These are phyloP conservation scores for Eumacrocentrus americanus DNA, from an alignment of 2,888 invertebrate genomes.

Conservation along the genomic window DNA sequence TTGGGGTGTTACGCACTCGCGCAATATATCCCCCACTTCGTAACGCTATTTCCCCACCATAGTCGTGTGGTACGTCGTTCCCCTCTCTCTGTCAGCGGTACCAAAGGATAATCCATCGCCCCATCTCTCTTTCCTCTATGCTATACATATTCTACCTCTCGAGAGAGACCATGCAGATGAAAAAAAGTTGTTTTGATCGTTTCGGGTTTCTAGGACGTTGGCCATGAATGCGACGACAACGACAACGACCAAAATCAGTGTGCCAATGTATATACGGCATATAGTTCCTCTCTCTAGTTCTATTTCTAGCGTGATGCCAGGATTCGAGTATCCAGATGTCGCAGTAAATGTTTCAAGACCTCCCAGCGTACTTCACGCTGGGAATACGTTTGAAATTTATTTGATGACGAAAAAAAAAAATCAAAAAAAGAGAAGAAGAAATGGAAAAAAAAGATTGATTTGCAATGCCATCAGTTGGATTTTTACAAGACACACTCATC, in stretches of 20 bases:
- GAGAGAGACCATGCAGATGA: too few relatives aligned
- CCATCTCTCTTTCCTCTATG: too few relatives aligned
- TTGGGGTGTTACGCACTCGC: slow-evolving; percentile 6
- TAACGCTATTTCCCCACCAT: slow-evolving; percentile 6
- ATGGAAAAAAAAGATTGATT: slow-evolving; percentile 21
- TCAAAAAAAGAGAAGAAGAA: neutral
- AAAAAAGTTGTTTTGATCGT: slow-evolving; percentile 59
- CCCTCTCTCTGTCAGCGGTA: slow-evolving; percentile 25
- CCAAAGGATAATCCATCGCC: slow-evolving; percentile 16
- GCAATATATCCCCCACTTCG: neutral
- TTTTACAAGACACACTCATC: neutral
- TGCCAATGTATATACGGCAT: neutral
- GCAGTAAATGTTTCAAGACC: neutral
- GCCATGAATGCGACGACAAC: slow-evolving; percentile 45
- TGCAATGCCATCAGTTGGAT: slow-evolving; percentile 11
- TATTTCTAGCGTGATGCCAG: neutral
- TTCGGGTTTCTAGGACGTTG: slow-evolving; percentile 57
- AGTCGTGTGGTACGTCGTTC: neutral
- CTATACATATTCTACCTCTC: too few relatives aligned
- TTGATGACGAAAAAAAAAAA: neutral
- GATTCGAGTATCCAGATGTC: neutral
- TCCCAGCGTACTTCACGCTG: neutral
- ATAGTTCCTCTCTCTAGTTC: neutral
- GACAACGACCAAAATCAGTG: neutral
- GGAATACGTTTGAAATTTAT: neutral